Evolutionary conservation across 2,888 invertebrate species (phyloP).

Genomic region (Latheticus oryzae): DNA sequence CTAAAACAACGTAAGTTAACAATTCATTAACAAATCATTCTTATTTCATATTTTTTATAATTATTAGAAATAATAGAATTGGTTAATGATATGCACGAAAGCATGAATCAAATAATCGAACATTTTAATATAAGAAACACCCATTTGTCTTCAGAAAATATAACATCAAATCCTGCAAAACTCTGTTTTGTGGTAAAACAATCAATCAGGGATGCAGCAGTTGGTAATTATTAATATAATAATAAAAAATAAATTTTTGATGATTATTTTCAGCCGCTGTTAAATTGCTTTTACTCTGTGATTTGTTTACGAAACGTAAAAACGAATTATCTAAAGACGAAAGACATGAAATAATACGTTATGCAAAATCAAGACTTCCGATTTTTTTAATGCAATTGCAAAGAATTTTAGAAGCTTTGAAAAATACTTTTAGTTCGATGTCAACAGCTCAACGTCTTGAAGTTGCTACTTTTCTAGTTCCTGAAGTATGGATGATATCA

Average conservation of each 20-base stretch:
- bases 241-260: not conserved
- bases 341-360: constrained; percentile 75
- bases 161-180: constrained; percentile 69
- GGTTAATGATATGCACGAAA: constrained; percentile 74
- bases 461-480: constrained; percentile 74
- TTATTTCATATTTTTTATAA: constrained; percentile 7
- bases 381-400: constrained; percentile 74
- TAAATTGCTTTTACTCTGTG: constrained; percentile 72
- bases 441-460: constrained; percentile 71
- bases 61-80: constrained; percentile 72
- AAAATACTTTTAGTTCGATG: constrained; percentile 71
- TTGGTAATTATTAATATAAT: constrained; percentile 63
- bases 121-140: constrained; percentile 67
- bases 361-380: constrained; percentile 75
- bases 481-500: constrained; percentile 68
- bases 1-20: constrained; percentile 72
- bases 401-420: constrained; percentile 71
- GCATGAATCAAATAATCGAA: constrained; percentile 72
- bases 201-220: constrained; percentile 72
- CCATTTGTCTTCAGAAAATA: constrained; percentile 57
- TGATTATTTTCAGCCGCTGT: constrained; percentile 63
- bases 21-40: constrained; percentile 6
- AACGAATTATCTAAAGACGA: constrained; percentile 72
- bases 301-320: constrained; percentile 74
- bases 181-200: constrained; percentile 74